Evolutionary conservation across 2,888 invertebrate genomes (phyloP), one percentile per base, ranked within the genome.

Genomic region (Gisinianus flammeolus): DNA sequence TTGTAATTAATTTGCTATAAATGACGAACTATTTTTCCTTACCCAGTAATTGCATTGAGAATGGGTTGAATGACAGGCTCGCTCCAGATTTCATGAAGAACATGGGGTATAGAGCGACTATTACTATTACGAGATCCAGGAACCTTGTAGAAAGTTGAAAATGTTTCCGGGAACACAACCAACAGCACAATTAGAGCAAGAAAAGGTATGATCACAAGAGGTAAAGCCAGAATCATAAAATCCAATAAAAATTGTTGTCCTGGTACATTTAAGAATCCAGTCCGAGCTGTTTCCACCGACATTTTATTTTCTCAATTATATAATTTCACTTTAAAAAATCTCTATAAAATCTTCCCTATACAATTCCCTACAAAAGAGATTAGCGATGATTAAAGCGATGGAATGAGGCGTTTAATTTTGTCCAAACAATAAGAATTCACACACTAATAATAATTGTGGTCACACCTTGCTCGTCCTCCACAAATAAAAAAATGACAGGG

Each of bases 161-260:
- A 78, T 2, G 68, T 64, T 44, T 79, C 62, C 24, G 84, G 84
- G 62, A 83, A 84, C 1, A 83, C 80, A 2, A 84, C 54, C 3
- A 84, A 64, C 3, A 84, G 67, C 16, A 79, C 62, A 4, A 83
- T 74, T 16, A 84, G 58, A 6, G 84, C 66, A 12, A 83, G 19
- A 78, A 84, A 84, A 10, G 82, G 81, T 33, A 83, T 83, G n/a
- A 84, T 79, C 33, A 80, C 30, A 19, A 80, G 16, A 44, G 83
- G 83, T 28, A 84, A 69, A 4, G 77, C 71, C 12, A 80, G 16
- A 35, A 80, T 81, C 56, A 84, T 81, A 3, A 82, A 33, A 67
- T 84, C 83, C 12, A 83, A 64, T 19, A 84, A 79, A 78, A 83
- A 83, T 30, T 82, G 81, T 58, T 82, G 82, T 74, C 84, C 84